Conservation (phyloP, 2,888 invertebrate species). For the Platycheirus albimanus region DNA sequence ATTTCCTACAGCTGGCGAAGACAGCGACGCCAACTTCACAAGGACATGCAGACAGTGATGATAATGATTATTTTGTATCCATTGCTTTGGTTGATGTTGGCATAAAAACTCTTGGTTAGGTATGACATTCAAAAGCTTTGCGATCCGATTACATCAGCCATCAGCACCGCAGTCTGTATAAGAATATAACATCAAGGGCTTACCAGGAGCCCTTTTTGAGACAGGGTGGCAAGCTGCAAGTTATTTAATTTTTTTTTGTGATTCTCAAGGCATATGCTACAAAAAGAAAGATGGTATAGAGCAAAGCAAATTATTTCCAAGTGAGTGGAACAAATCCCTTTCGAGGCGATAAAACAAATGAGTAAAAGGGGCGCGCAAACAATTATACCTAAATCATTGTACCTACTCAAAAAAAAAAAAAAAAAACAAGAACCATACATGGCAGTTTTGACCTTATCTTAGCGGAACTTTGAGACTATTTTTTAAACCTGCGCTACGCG, state of each 20-base stretch:
- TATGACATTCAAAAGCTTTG: too few species aligned
- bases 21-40: too few species aligned
- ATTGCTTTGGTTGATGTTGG: too few species aligned
- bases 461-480: slow-evolving; percentile 1
- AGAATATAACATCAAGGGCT: too few species aligned
- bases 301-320: slow-evolving; percentile 59
- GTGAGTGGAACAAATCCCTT: slow-evolving; percentile 62
- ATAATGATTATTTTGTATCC: background rate
- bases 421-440: background rate
- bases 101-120: too few species aligned
- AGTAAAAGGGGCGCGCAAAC: slow-evolving; percentile 35
- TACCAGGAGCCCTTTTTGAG: background rate
- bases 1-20: too few species aligned
- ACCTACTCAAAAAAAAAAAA: background rate
- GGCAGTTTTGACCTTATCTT: background rate
- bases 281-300: background rate
- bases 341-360: slow-evolving; percentile 4
- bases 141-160: too few species aligned
- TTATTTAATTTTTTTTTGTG: slow-evolving; percentile 12
- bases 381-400: slow-evolving; percentile 34
- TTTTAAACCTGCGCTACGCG: background rate
- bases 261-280: slow-evolving; percentile 48
- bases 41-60: background rate
- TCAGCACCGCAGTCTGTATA: too few species aligned
- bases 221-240: background rate